Percentiles rank a stretch among this genome's conserved stretches.
Conservation (phyloP, 1,140 invertebrate species). For the Anadara kagoshimensis region DNA sequence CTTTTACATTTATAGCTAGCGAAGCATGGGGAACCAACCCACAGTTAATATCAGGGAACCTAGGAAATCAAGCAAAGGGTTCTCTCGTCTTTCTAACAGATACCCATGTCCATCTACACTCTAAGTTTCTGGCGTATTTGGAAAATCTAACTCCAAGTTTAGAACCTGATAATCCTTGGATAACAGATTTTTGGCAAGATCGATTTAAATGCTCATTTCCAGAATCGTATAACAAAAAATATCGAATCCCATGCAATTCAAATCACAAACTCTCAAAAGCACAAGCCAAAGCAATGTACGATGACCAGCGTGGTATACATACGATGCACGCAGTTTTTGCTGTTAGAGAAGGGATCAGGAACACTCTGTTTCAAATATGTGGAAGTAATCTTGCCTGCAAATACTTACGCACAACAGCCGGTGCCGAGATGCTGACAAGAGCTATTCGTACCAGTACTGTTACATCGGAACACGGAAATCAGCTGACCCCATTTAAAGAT, state of each 20-base stretch:
- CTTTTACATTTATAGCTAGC: constrained; percentile 52
- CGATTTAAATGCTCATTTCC: constrained; percentile 43
- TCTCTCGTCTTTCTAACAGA: constrained; percentile 45
- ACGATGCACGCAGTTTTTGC: constrained; percentile 48
- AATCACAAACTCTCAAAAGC: neutral
- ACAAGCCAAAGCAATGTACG: constrained; percentile 6
- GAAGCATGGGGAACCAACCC: constrained; percentile 53
- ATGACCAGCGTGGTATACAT: constrained; percentile 51
- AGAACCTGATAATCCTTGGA: constrained; percentile 41
- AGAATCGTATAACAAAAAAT: constrained; percentile 45
- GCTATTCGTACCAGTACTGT: constrained; percentile 20
- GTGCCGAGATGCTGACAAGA: constrained; percentile 7
- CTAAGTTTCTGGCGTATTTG: constrained; percentile 37
- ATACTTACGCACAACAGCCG: constrained; percentile 4
- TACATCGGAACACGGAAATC: constrained; percentile 4
- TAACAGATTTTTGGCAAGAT: constrained; percentile 49
- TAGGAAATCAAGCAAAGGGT: constrained; percentile 31
- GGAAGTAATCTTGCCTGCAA: neutral
- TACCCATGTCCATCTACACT: constrained; percentile 8
- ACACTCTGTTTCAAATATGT: neutral
- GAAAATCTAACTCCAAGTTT: constrained; percentile 13
- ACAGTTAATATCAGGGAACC: constrained; percentile 18
- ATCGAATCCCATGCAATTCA: neutral
- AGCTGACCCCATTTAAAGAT: constrained; percentile 44
- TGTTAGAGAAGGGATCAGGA: constrained; percentile 11